Evolutionary conservation across 2,797 vertebrate genomes (phyloP), one percentile per base, ranked within the genome.

Genomic region (Pelobates cultripes): DNA sequence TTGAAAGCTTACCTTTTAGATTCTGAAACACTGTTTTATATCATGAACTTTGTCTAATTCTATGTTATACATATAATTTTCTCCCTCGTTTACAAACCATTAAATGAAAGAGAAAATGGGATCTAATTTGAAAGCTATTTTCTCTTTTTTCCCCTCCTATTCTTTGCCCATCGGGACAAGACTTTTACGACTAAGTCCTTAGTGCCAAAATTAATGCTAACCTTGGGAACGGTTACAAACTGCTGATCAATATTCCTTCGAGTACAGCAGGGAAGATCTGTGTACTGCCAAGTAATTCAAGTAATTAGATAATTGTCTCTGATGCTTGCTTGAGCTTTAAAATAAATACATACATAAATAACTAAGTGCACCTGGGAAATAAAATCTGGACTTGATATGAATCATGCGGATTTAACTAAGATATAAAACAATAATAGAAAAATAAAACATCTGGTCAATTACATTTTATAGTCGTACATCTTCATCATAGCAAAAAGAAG

Each of bases 371-470:
- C 82, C 82, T 84, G 82, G 82, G 82, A 84, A 79, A 84, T 75
- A 70, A 79, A 79, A 70, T 64, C 66, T 14, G 45, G 41, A 53
- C 68, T 79, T 67, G 67, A 84, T 79, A 73, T 84, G 82, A 79
- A 76, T 84, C 77, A 84, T 84, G 82, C 57, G 55, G 42, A n/a
- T 61, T 74, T 80, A 84, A 72, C 75, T 47, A 78, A 78, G 45
- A 84, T 70, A 79, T 79, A 84, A 79, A 84, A 71, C 82, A 76
- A 79, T 78, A 79, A 79, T 71, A 79, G 68, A 68, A 80, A 84
- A 76, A 84, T 84, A 80, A 84, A 84, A 76, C 82, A 84, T 84
- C 82, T 84, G 82, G 82, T 55, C 82, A 79, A 84, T 84, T 84
- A 84, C 45, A 12, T 76, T 79, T 79, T 76, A 76, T 60, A 68